Conservation (phyloP, 2,888 invertebrate species). For the Diplazon laetatorius region DNA sequence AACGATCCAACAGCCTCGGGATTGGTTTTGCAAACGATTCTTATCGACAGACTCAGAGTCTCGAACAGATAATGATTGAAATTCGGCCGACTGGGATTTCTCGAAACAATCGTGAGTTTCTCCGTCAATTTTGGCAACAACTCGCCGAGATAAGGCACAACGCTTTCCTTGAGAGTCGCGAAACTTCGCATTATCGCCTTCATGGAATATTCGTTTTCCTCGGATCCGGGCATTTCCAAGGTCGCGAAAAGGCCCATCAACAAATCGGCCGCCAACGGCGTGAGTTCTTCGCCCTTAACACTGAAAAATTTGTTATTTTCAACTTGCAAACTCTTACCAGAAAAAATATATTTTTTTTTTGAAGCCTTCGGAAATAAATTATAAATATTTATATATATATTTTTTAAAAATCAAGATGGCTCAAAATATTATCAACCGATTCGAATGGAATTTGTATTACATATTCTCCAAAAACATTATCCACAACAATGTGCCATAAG, state of each 20-base stretch:
- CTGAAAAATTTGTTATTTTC: constrained; percentile 81
- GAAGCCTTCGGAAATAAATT: too few relatives aligned
- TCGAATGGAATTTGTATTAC: too few relatives aligned
- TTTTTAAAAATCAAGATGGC: too few relatives aligned
- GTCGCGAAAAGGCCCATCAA: constrained; percentile 90
- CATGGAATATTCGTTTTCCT: constrained; percentile 99
- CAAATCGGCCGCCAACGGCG: constrained; percentile 87
- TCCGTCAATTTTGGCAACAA: constrained; percentile 93
- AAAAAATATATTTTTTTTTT: background rate
- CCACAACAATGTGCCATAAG: too few relatives aligned
- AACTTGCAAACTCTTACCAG: background rate
- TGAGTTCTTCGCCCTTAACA: constrained; percentile 86
- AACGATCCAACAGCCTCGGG: constrained; percentile 92
- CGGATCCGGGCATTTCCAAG: constrained; percentile 88
- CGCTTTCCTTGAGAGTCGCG: constrained; percentile 90
- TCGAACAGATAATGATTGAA: constrained; percentile 99
- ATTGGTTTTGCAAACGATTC: constrained; percentile 93
- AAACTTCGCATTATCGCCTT: constrained; percentile 97
- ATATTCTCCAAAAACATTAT: too few relatives aligned
- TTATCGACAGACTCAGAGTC: constrained; percentile 94
- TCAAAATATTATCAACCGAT: too few relatives aligned
- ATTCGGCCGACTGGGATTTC: constrained; percentile 97
- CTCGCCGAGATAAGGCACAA: constrained; percentile 91
- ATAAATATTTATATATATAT: too few relatives aligned
- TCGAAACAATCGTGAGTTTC: constrained; percentile 91